These are phyloP conservation scores for Digitonthophagus gazella DNA, from an alignment of 2,888 invertebrate species.

Conservation along the genomic window DNA sequence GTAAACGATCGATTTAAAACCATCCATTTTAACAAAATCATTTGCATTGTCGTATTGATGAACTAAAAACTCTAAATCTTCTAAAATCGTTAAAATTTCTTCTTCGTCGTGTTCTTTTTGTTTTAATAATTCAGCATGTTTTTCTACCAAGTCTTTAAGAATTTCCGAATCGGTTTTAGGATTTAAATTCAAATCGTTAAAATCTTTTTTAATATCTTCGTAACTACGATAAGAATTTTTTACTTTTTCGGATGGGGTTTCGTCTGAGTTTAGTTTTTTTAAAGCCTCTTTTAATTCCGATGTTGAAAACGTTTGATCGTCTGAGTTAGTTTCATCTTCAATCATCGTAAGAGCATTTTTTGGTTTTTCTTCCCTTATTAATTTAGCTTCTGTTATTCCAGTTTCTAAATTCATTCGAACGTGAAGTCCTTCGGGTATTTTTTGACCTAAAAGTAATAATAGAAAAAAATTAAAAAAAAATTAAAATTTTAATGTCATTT, in stretches of 20 bases:
- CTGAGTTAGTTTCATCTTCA: slow-evolving; percentile 37
- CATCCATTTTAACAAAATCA: slow-evolving; percentile 65
- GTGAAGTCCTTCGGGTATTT: slow-evolving; percentile 72
- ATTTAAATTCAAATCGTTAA: slow-evolving; percentile 60
- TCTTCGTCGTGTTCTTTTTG: slow-evolving; percentile 45
- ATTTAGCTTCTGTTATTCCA: slow-evolving; percentile 71
- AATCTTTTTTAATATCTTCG: slow-evolving; percentile 65
- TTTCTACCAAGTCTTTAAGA: slow-evolving; percentile 55
- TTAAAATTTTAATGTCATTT: background rate
- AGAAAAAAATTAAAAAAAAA: background rate
- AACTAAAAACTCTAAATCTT: slow-evolving; percentile 69
- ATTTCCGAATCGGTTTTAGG: slow-evolving; percentile 70
- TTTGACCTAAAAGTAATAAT: slow-evolving; percentile 57
- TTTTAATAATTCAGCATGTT: slow-evolving; percentile 52
- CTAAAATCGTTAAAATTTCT: slow-evolving; percentile 54
- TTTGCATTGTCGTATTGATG: slow-evolving; percentile 77
- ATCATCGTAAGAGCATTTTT: slow-evolving; percentile 3
- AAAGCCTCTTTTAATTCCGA: slow-evolving; percentile 45
- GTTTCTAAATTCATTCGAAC: slow-evolving; percentile 73
- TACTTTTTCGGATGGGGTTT: slow-evolving; percentile 46
- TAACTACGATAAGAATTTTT: slow-evolving; percentile 57
- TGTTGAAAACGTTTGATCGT: slow-evolving; percentile 37
- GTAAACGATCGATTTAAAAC: slow-evolving; percentile 60
- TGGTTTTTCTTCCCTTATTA: slow-evolving; percentile 53
- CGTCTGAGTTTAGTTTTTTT: slow-evolving; percentile 43